These are phyloP conservation scores for Epinephelus lanceolatus DNA, from an alignment of 2,113 vertebrate genomes.

Conservation along the genomic window DNA sequence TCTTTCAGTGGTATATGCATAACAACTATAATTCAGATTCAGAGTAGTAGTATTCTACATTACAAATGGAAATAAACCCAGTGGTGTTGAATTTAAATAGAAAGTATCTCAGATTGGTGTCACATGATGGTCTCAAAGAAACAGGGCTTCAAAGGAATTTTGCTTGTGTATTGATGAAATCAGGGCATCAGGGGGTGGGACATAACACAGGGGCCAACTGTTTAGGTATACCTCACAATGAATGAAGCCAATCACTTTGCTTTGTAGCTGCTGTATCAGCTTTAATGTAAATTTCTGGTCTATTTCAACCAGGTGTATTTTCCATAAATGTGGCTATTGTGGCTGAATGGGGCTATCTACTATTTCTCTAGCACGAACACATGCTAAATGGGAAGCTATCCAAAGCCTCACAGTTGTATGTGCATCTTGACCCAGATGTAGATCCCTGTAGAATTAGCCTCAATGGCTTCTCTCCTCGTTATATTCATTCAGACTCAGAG, in stretches of 20 bases:
- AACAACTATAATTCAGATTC: background rate
- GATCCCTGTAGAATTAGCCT: background rate
- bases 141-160: conserved; percentile 7
- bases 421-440: background rate
- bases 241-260: conserved; percentile 2
- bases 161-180: conserved; percentile 22
- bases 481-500: background rate
- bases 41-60: background rate
- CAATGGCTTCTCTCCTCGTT: background rate
- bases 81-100: conserved; percentile 32
- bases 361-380: background rate
- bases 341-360: too few relatives aligned
- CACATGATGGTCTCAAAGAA: conserved; percentile 10
- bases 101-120: conserved; percentile 9
- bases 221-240: background rate
- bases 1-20: background rate
- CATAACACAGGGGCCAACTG: background rate
- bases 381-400: background rate
- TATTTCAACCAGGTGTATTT: background rate
- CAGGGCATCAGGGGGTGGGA: background rate
- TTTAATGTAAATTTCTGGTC: background rate
- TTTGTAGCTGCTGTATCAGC: background rate
- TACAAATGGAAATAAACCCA: conserved; percentile 2
- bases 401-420: background rate
- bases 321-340: background rate